phyloP scores from a whole-genome alignment of 2,888 invertebrate species.

The Folsomia candida region DNA sequence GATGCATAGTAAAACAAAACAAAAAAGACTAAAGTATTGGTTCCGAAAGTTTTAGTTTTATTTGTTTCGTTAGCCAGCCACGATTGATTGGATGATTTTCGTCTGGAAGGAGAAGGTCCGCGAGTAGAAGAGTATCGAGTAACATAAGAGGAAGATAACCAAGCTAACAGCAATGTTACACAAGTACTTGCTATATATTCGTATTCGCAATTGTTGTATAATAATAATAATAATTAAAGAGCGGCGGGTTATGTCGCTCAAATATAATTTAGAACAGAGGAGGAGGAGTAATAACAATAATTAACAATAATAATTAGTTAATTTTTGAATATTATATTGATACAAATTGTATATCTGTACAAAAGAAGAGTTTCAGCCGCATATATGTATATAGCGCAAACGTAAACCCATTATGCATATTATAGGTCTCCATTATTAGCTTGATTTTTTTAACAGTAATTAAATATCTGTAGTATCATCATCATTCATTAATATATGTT shows the following conservation, averaged over 20 bases:
- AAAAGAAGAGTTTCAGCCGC: background rate
- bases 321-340: background rate
- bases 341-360: background rate
- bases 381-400: background rate
- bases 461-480: background rate
- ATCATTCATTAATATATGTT: too few species aligned
- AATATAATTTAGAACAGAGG: background rate
- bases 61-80: background rate
- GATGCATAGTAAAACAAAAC: too few species aligned
- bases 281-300: too few species aligned
- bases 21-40: too few species aligned
- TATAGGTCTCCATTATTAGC: background rate
- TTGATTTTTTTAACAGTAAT: background rate
- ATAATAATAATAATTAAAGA: background rate
- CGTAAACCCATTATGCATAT: background rate
- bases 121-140: background rate
- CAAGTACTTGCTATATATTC: background rate
- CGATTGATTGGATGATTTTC: background rate
- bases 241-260: background rate
- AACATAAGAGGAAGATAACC: background rate
- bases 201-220: too few species aligned
- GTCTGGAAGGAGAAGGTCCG: too few species aligned
- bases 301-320: background rate
- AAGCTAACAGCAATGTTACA: too few species aligned
- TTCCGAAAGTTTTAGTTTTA: background rate